Evolutionary conservation across 2,888 invertebrate genomes (phyloP).

Genomic region (Diarsia brunnea): DNA sequence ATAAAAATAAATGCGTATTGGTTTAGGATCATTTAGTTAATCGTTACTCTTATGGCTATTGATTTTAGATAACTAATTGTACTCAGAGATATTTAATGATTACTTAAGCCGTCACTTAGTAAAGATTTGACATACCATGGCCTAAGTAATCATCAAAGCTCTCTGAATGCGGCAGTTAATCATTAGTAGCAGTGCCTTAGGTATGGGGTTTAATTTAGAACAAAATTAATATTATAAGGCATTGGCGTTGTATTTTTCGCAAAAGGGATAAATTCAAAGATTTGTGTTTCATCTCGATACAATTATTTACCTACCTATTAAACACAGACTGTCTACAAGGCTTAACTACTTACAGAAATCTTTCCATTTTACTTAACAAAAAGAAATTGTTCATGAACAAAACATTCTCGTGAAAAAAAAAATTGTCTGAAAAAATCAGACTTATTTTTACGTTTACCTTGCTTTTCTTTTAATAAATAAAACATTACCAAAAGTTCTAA

Average conservation of each 20-base stretch:
- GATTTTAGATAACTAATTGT: constrained; percentile 30
- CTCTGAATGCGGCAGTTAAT: too few species aligned
- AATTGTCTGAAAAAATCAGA: not conserved
- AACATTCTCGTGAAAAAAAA: too few species aligned
- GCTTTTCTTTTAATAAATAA: not conserved
- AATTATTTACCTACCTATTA: not conserved
- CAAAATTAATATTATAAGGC: not conserved
- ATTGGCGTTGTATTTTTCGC: not conserved
- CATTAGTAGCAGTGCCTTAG: too few species aligned
- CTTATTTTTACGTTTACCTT: not conserved
- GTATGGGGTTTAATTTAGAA: not conserved
- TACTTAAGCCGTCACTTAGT: too few species aligned
- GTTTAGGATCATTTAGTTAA: constrained; percentile 26
- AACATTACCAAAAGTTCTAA: not conserved
- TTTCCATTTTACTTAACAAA: not conserved
- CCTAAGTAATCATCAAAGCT: too few species aligned
- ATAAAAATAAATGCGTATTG: constrained; percentile 21
- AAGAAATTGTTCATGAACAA: too few species aligned
- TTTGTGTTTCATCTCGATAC: not conserved
- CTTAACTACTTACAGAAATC: not conserved
- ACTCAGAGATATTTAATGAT: too few species aligned
- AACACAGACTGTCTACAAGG: not conserved
- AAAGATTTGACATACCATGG: too few species aligned
- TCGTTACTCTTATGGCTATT: constrained; percentile 24
- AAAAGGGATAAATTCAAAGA: not conserved